A percentile compares a stretch with the other conserved stretches of the same genome.
Evolutionary conservation across 2,888 invertebrate genomes (phyloP).

Genomic region (Dorcus hopei): DNA sequence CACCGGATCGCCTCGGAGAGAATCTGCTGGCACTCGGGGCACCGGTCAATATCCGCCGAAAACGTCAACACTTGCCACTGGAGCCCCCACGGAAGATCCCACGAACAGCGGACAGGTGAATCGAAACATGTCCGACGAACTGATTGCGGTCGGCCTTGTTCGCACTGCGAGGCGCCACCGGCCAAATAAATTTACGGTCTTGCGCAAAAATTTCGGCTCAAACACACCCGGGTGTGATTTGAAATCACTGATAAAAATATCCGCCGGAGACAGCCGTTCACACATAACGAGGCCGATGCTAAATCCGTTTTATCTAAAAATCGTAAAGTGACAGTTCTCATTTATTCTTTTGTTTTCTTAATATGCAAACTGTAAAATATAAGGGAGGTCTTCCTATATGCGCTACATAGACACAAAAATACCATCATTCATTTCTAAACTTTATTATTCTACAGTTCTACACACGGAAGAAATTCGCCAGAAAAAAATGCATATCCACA

Average conservation of each 20-base stretch:
- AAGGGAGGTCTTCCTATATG: no score
- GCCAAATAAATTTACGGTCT: slow-evolving; percentile 2
- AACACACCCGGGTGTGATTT: slow-evolving; percentile 16
- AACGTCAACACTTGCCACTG: slow-evolving; percentile 34
- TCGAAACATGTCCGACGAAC: slow-evolving; percentile 46
- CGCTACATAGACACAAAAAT: no score
- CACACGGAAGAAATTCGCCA: no score
- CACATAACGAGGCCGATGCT: no score
- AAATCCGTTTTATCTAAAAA: no score
- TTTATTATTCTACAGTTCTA: no score
- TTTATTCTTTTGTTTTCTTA: no score
- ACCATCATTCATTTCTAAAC: no score
- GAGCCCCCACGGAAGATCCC: slow-evolving; percentile 27
- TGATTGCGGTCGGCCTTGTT: slow-evolving; percentile 18
- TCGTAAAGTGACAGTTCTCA: no score
- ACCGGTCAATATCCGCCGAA: slow-evolving; percentile 16
- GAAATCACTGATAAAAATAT: slow-evolving; percentile 10
- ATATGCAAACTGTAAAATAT: no score
- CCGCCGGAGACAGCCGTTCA: no score
- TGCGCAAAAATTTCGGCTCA: slow-evolving; percentile 10
- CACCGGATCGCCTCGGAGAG: slow-evolving; percentile 17
- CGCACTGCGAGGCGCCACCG: slow-evolving; percentile 16
- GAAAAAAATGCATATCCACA: no score
- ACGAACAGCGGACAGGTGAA: slow-evolving; percentile 42
- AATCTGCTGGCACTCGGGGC: slow-evolving; percentile 6